Evolutionary conservation across 92 coral and sea anemone species (phyloP), one percentile per base, ranked within the genome.

Genomic region (Actinernus sp.): DNA sequence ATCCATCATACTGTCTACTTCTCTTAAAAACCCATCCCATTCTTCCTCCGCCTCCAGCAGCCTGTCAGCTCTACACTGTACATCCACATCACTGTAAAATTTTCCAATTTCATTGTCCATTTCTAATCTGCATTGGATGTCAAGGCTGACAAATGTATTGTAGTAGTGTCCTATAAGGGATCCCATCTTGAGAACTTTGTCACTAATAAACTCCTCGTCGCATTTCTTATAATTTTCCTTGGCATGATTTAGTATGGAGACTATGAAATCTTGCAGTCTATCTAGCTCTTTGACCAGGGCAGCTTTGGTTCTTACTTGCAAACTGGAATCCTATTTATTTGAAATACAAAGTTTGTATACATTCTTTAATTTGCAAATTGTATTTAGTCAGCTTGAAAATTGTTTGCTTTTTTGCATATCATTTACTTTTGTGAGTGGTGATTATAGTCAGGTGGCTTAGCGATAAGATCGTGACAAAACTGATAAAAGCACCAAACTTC

Each of bases 1-100:
- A 20, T 2, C 51, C 10, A 90, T 39, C 63, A 65, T 66, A 21
- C 38, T 28, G 76, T 91, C 97, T 68, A 88, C 85, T 3, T 64
- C 81, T 49, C 71, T 57, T 59, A 94, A 65, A 65, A 94, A 94
- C 5, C 47, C 55, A 68, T 94, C 38, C 96, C 94, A 94, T 11
- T 59, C 83, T 21, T 69, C 82, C 55, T 94, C 98, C 17, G 51
- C 68, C 31, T 84, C 88, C 40, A 75, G 47, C 53, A 94, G 76
- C 3, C 49, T 68, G 14, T 94, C 98, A 5, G 76, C 90, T 55
- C 81, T 50, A 26, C 74, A 92, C 10, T 67, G 83, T 22, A 94
- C 41, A 7, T 74, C 81, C 56, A 67, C 30, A 50, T 33, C 49
- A 17, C 41, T 57, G 49, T 84, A 87, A 47, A 65, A 65, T 44